Conservation (phyloP, 2,888 invertebrate species). For the Drosophila nr. fundita region DNA sequence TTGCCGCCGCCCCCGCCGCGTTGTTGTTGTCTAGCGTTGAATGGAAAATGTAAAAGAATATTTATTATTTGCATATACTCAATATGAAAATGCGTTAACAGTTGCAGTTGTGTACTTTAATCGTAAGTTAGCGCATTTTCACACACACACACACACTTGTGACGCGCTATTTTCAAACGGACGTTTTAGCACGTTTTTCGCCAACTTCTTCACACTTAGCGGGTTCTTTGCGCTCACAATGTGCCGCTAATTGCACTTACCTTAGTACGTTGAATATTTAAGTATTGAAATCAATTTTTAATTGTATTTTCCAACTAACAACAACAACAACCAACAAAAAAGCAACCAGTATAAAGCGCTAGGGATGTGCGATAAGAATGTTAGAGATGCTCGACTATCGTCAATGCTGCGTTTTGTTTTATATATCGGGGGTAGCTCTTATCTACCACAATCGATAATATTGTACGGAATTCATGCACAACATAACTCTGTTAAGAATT, state of each 20-base stretch:
- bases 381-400: conserved; percentile 30
- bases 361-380: conserved; percentile 45
- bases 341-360: conserved; percentile 60
- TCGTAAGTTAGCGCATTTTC: conserved; percentile 64
- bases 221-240: conserved; percentile 22
- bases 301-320: conserved; percentile 71
- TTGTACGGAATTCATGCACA: conserved; percentile 3
- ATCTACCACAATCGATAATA: conserved; percentile 39
- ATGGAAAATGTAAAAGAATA: conserved; percentile 41
- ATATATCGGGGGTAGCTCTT: conserved; percentile 40
- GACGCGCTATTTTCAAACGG: conserved; percentile 72
- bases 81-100: conserved; percentile 40
- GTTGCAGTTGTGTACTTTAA: conserved; percentile 49
- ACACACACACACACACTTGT: conserved; percentile 50
- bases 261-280: conserved; percentile 64
- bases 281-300: conserved; percentile 71
- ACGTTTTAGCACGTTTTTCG: conserved; percentile 43
- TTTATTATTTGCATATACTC: conserved; percentile 36
- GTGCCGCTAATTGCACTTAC: conserved; percentile 60
- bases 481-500: conserved; percentile 14
- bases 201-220: not conserved
- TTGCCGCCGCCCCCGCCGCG: conserved; percentile 60
- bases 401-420: conserved; percentile 5
- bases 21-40: conserved; percentile 37
- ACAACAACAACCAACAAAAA: conserved; percentile 69